These are phyloP conservation scores for Archilochus colubris DNA, from an alignment of 2,113 vertebrate genomes.

Conservation along the genomic window DNA sequence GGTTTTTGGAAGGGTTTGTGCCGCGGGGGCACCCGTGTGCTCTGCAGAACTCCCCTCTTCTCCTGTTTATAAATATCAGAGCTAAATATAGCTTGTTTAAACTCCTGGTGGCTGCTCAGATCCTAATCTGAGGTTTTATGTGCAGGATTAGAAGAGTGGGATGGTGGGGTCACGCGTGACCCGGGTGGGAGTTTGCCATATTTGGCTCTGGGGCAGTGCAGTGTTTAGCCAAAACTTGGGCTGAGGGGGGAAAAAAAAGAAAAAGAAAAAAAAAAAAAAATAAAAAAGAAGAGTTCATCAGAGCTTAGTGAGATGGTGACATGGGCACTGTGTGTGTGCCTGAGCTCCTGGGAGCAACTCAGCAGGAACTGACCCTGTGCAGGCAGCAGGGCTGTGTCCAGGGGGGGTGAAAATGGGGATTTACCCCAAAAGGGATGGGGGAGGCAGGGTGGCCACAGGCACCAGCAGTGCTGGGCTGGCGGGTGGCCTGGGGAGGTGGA, in stretches of 20 bases:
- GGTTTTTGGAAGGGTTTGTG: neutral
- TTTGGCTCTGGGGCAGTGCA: neutral
- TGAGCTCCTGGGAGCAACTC: neutral
- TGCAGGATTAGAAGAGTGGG: slow-evolving; percentile 8
- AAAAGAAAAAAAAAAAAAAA: neutral
- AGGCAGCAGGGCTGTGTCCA: neutral
- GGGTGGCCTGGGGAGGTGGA: neutral
- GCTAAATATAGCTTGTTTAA: slow-evolving; percentile 64
- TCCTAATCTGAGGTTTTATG: slow-evolving; percentile 43
- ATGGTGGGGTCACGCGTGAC: neutral
- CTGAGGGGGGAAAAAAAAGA: neutral
- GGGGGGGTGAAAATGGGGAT: rapidly evolving
- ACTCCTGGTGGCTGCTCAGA: slow-evolving; percentile 50
- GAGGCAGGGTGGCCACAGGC: neutral
- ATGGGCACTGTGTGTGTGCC: neutral
- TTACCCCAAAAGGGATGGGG: neutral
- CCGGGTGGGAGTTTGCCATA: neutral
- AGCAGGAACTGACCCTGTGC: neutral
- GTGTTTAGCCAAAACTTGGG: neutral
- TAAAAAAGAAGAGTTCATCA: neutral
- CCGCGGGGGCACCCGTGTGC: neutral
- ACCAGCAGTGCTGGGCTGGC: neutral
- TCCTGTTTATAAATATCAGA: slow-evolving; percentile 49
- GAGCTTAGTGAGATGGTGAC: neutral
- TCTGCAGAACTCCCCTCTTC: neutral